A percentile compares a stretch with the other conserved stretches of the same genome.
These are phyloP conservation scores for Oceanodroma leucorhoa DNA, from an alignment of 2,797 vertebrate species.

Conservation along the genomic window DNA sequence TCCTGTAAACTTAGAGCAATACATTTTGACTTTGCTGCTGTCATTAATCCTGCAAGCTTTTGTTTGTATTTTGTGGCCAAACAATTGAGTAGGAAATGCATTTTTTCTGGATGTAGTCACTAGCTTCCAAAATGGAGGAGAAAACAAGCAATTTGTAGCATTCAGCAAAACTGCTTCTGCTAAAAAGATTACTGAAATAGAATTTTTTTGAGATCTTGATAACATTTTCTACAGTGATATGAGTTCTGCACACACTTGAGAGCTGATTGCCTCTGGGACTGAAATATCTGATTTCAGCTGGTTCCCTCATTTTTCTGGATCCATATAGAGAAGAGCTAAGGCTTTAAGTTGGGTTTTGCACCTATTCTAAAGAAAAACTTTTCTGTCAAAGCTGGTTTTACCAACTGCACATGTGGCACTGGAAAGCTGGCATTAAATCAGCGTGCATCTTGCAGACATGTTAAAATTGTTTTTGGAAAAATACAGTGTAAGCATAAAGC, in stretches of 20 bases:
- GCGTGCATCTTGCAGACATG: neutral
- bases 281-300: neutral
- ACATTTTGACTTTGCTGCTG: neutral
- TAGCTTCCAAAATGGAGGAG: neutral
- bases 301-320: neutral
- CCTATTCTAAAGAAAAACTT: neutral
- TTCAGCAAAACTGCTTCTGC: neutral
- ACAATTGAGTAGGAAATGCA: neutral
- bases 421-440: neutral
- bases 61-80: neutral
- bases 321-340: neutral
- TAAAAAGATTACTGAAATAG: neutral
- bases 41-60: neutral
- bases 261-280: neutral
- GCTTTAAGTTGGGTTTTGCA: neutral
- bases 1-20: neutral
- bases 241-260: neutral
- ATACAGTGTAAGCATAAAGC: neutral
- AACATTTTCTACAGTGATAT: neutral
- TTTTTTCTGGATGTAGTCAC: neutral
- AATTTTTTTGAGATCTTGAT: neutral
- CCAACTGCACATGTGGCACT: neutral
- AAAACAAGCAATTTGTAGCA: neutral
- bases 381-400: neutral
- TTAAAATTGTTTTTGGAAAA: neutral